A percentile compares a stretch with the other conserved stretches of the same genome.
Evolutionary conservation across 2,888 invertebrate genomes (phyloP).

Genomic region (Euplagia quadripunctaria): DNA sequence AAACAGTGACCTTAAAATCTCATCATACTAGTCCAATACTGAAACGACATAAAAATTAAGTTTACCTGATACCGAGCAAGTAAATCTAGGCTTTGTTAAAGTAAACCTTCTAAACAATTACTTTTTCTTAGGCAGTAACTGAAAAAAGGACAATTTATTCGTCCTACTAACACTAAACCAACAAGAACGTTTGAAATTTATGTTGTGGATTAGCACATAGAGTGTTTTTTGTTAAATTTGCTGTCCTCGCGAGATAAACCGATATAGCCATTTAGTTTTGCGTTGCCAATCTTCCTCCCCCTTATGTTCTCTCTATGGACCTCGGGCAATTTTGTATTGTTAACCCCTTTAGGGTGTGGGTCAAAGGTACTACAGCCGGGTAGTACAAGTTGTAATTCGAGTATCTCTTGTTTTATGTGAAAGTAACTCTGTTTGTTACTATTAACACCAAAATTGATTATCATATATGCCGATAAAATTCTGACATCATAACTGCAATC

Average conservation of each 20-base stretch:
- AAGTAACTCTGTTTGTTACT: too few species aligned
- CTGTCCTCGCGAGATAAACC: background rate
- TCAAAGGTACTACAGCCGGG: too few species aligned
- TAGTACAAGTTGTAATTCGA: too few species aligned
- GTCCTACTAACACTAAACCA: background rate
- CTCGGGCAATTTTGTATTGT: background rate
- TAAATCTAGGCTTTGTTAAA: background rate
- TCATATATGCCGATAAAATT: too few species aligned
- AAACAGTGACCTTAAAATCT: too few species aligned
- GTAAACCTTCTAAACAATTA: background rate
- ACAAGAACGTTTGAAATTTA: slow-evolving; percentile 1
- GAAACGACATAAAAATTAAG: background rate
- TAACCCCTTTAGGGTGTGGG: background rate
- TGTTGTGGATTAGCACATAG: slow-evolving; percentile 4
- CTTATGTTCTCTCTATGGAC: background rate
- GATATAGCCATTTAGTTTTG: background rate
- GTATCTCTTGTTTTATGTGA: too few species aligned
- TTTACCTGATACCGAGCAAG: background rate
- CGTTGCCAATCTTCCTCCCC: background rate
- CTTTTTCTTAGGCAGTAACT: background rate
- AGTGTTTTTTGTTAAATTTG: background rate
- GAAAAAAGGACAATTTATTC: background rate
- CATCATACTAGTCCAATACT: background rate
- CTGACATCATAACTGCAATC: too few species aligned
- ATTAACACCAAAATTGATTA: too few species aligned